Evolutionary conservation across 2,113 vertebrate species (phyloP), one percentile per base, ranked within the genome.

Genomic region (Asarcornis scutulata): DNA sequence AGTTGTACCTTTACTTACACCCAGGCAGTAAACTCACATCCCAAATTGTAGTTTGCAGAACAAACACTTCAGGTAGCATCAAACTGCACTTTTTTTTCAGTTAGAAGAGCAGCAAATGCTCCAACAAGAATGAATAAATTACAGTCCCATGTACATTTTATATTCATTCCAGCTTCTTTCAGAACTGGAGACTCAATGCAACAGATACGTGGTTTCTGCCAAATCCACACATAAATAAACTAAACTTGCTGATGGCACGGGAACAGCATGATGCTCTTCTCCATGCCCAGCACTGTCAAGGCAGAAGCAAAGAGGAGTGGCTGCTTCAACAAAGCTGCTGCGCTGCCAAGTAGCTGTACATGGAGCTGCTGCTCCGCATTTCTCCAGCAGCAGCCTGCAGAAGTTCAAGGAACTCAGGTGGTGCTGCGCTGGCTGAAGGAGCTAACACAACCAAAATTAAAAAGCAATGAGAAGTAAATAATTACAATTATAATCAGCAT

Each of bases 261-360:
- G 82, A 93, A 76, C 38, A 87, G 88, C 88, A 73, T 0, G 5
- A 59, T 66, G 81, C 71, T 73, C 44, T 84, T 76, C 76, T 71
- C 76, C 74, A 63, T 76, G 89, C 83, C 77, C 92, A 94, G 76
- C 15, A 38, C 66, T 79, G 59, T 40, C 23, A 32, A 53, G 25
- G 48, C 59, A 88, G 58, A 78, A 95, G 79, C 17, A 89, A 72
- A 76, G 68, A 83, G 88, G 77, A 94, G 88, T 80, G 80, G 83
- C 76, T 86, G 83, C 76, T 95, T 77, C 78, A 88, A 60, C 34
- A 63, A 73, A 81, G 85, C 60, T 56, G 85, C 60, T 56, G 15
- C 25, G 77, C 86, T 94, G 69, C 80, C 88, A 93, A 93, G n/a
- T 86, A 88, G 73, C 80, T 95, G 76, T 66, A 86, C 68, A 40